Evolutionary conservation across 2,113 vertebrate genomes (phyloP), one percentile per base, ranked within the genome.

Genomic region (Dicaeum eximium): DNA sequence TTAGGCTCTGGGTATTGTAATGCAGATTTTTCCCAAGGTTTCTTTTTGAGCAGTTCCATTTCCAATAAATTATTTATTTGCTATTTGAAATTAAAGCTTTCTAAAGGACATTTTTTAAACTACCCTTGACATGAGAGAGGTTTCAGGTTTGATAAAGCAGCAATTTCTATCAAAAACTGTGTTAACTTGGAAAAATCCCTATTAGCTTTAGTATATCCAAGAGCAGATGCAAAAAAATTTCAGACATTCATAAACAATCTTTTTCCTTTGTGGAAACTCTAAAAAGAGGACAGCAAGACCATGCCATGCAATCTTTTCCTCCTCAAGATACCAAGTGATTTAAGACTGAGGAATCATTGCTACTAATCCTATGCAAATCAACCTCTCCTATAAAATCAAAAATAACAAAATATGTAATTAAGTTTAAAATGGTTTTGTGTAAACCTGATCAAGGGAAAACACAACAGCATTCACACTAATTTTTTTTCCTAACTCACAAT

Each of bases 1-100:
- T 88, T 94, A 80, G 67, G 51, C 80, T 64, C 64, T 88, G 47
- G 35, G 88, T 77, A 97, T 93, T 97, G 82, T 96, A 94, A 97
- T 95, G 96, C 82, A 97, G 95, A 95, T 96, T 92, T 93, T 33
- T 94, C 86, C 90, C 67, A 58, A 78, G 42, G 54, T 93, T 93
- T 92, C 72, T 86, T 80, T 71, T 77, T 80, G 30, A 86, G 38
- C 42, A 56, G 86, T 60, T 95, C 31, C 48, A 90, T 90, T 90
- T 93, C 66, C 53, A 92, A 93, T 88, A 95, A 87, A 87, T 79
- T 56, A 94, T 47, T 82, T 94, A 93, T 82, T 82, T 88, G 50
- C 35, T 80, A 53, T 72, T 92, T 80, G 42, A 85, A 95, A 93
- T 87, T 65, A 88, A 92, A 88, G 14, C 12, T 70, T 83, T 38